A percentile compares a stretch with the other conserved stretches of the same genome.
Conservation (phyloP, 2,113 vertebrate species). For the Phrynosoma platyrhinos region DNA sequence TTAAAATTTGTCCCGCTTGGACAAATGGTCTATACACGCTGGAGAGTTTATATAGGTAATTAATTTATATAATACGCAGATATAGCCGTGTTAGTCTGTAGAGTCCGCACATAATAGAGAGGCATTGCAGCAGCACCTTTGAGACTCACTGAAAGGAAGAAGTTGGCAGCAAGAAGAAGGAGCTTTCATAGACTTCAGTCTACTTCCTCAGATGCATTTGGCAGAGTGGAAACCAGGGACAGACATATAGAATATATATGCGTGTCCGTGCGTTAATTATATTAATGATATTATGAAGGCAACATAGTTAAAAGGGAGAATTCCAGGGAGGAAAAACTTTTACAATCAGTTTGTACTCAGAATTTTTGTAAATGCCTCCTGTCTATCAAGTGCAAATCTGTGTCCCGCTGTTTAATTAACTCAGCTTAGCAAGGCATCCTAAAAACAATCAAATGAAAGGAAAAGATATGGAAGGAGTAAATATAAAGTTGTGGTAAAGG, state of each 20-base stretch:
- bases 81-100: too few relatives aligned
- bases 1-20: neutral
- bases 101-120: too few relatives aligned
- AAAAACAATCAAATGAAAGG: neutral
- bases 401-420: neutral
- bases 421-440: neutral
- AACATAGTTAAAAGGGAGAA: neutral
- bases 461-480: neutral
- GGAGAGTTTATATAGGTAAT: neutral
- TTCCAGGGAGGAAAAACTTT: neutral
- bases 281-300: neutral
- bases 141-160: too few relatives aligned
- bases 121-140: too few relatives aligned
- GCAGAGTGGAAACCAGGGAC: too few relatives aligned
- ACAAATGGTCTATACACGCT: neutral
- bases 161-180: too few relatives aligned
- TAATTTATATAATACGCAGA: too few relatives aligned
- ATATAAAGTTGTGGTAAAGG: neutral
- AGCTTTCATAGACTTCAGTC: too few relatives aligned
- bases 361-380: neutral
- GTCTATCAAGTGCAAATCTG: neutral
- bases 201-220: too few relatives aligned
- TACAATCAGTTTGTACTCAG: neutral
- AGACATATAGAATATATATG: neutral
- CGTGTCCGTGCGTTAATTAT: too few relatives aligned